These are phyloP conservation scores for Syrmaticus mikado DNA, from an alignment of 2,113 vertebrate genomes.

Conservation along the genomic window DNA sequence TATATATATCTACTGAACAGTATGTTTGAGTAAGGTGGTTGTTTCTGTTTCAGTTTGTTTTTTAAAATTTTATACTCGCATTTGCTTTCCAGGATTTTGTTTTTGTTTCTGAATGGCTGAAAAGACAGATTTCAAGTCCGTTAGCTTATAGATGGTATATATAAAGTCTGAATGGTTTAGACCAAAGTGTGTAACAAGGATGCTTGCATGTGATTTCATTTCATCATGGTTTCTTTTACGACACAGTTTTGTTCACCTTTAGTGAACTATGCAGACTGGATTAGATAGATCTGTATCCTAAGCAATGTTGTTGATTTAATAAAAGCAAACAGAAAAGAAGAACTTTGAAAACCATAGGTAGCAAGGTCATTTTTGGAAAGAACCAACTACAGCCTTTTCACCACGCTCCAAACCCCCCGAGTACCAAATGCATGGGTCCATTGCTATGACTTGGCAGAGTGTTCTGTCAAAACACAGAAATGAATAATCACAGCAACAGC, in stretches of 20 bases:
- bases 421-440: not conserved
- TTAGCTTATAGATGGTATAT: slow-evolving; percentile 78
- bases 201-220: slow-evolving; percentile 56
- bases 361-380: not conserved
- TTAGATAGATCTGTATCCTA: slow-evolving; percentile 64
- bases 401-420: not conserved
- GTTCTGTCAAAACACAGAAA: not conserved
- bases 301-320: slow-evolving; percentile 46
- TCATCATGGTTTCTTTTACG: slow-evolving; percentile 45
- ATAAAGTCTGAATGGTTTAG: slow-evolving; percentile 69
- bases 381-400: slow-evolving; percentile 6
- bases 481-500: slow-evolving; percentile 34
- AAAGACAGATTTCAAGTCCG: slow-evolving; percentile 77
- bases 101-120: slow-evolving; percentile 74
- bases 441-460: not conserved
- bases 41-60: slow-evolving; percentile 65
- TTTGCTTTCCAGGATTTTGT: slow-evolving; percentile 69
- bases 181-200: slow-evolving; percentile 68
- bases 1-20: slow-evolving; percentile 64
- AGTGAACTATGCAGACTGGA: slow-evolving; percentile 61
- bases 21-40: slow-evolving; percentile 68
- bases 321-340: slow-evolving; percentile 22
- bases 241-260: slow-evolving; percentile 39
- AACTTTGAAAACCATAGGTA: slow-evolving; percentile 49
- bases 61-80: slow-evolving; percentile 74